These are phyloP conservation scores for Thelaira solivaga DNA, from an alignment of 2,888 invertebrate genomes.

Conservation along the genomic window DNA sequence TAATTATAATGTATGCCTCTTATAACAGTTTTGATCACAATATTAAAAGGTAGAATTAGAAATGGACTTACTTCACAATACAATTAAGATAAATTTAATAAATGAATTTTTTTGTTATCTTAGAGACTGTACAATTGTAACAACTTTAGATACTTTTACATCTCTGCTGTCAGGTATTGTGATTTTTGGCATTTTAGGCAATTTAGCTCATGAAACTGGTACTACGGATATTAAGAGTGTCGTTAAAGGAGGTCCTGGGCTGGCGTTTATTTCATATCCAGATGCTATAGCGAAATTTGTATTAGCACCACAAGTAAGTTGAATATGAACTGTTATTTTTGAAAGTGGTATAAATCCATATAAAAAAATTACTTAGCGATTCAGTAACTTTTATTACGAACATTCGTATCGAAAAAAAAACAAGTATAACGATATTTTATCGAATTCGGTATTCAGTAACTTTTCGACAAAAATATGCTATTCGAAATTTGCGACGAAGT, in stretches of 20 bases:
- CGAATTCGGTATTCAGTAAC: too few species aligned
- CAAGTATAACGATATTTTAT: too few species aligned
- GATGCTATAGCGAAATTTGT: conserved; percentile 79
- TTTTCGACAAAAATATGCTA: too few species aligned
- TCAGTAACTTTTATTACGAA: too few species aligned
- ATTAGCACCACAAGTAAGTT: conserved; percentile 76
- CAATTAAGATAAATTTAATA: not conserved
- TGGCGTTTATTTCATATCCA: conserved; percentile 87
- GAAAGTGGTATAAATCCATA: too few species aligned
- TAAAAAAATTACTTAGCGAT: too few species aligned
- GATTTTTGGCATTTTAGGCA: conserved; percentile 89
- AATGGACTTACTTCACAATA: too few species aligned
- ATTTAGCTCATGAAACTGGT: conserved; percentile 83
- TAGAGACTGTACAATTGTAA: conserved; percentile 89
- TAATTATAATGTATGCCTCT: conserved; percentile 80
- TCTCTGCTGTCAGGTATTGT: conserved; percentile 88
- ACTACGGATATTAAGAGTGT: conserved; percentile 81
- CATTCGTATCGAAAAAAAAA: too few species aligned
- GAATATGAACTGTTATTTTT: too few species aligned
- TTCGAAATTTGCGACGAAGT: too few species aligned
- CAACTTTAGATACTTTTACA: conserved; percentile 88
- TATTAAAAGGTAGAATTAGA: conserved; percentile 79
- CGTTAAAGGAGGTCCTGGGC: conserved; percentile 84
- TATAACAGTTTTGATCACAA: conserved; percentile 81
- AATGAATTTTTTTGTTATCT: conserved; percentile 8